Evolutionary conservation across 2,113 vertebrate genomes (phyloP).

Genomic region (Calcarius ornatus): DNA sequence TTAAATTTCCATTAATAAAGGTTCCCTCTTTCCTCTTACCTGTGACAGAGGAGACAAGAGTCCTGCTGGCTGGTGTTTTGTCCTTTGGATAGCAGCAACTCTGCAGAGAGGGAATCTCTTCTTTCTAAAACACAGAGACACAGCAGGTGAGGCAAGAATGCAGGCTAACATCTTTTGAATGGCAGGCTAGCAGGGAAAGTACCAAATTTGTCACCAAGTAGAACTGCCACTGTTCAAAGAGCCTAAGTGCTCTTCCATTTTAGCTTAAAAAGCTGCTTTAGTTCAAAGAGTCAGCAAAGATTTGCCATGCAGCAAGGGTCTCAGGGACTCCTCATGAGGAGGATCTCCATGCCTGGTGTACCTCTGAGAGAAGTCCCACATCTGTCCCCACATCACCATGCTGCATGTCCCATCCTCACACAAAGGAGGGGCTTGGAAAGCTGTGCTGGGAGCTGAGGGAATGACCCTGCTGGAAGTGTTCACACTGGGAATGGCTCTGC

Average conservation of each 20-base stretch:
- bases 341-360: rapidly evolving
- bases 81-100: background rate
- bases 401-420: no score
- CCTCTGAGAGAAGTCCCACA: background rate
- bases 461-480: background rate
- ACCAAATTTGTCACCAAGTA: background rate
- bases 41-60: background rate
- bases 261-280: background rate
- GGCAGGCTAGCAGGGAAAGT: background rate
- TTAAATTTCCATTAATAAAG: background rate
- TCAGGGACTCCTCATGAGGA: background rate
- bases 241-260: background rate
- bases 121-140: background rate
- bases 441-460: background rate
- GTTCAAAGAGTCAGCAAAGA: background rate
- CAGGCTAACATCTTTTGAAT: background rate
- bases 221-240: background rate
- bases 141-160: background rate
- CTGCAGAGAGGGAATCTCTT: background rate
- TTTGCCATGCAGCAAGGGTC: background rate
- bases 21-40: background rate
- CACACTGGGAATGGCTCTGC: background rate
- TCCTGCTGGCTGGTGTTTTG: background rate
- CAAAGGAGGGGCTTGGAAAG: background rate
- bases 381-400: background rate